phyloP scores from a whole-genome alignment of 1,140 invertebrate genomes.

The Hylaeus anthracinus region DNA sequence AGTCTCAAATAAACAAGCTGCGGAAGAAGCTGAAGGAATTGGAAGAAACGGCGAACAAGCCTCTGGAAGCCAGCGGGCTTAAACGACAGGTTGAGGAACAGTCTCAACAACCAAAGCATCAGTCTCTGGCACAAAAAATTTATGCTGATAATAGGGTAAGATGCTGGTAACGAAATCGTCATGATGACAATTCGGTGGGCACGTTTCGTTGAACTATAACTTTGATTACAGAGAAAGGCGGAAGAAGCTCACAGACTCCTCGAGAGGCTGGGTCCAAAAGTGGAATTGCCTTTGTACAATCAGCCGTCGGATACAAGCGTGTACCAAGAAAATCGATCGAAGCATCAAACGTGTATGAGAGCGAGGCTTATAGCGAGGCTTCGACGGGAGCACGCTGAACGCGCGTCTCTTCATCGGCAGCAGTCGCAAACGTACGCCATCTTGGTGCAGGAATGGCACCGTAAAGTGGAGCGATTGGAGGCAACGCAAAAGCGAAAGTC shows the following conservation, averaged over 20 bases:
- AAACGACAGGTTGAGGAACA: conserved; percentile 83
- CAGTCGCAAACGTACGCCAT: conserved; percentile 93
- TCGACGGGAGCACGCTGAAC: conserved; percentile 88
- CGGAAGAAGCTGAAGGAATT: conserved; percentile 94
- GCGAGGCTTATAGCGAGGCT: conserved; percentile 89
- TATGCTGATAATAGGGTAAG: conserved; percentile 95
- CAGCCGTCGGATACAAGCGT: conserved; percentile 96
- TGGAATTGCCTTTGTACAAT: conserved; percentile 96
- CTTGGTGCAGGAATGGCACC: conserved; percentile 93
- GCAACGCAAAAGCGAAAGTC: conserved; percentile 91
- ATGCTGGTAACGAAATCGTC: background rate
- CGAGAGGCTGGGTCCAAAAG: conserved; percentile 87
- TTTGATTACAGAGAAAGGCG: conserved; percentile 87
- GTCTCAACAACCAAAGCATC: conserved; percentile 87
- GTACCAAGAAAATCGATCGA: conserved; percentile 93
- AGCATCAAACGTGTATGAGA: conserved; percentile 88
- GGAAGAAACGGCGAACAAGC: conserved; percentile 91
- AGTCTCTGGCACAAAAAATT: conserved; percentile 94
- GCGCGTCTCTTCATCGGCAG: conserved; percentile 87
- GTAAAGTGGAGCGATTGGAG: conserved; percentile 93
- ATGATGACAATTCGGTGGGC: background rate
- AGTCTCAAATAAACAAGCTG: conserved; percentile 90
- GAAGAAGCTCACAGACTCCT: conserved; percentile 90
- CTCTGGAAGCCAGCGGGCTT: conserved; percentile 83
- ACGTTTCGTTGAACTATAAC: background rate